Base-by-base conservation (phyloP, 2,797 vertebrate species). In the Centroberyx gerrardi region DNA sequence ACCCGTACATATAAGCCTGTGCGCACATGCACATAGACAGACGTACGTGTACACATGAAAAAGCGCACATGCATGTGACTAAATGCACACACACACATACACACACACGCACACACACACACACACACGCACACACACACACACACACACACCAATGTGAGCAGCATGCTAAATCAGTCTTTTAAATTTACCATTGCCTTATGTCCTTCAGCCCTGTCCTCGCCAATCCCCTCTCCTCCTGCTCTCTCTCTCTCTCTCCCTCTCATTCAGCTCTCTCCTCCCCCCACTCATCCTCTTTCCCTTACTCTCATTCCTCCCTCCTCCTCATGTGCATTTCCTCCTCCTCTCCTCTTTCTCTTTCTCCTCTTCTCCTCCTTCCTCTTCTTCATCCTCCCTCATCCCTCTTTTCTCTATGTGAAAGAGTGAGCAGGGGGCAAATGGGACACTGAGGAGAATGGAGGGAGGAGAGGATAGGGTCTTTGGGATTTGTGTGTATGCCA, bases 181-280 rank as follows among this genome's bases (percentile, higher is more conserved):
- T 40, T 74, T 80, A 59, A 83, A 71, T 74, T 78, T 72, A 69
- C 58, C 33, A 68, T 46, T 67, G n/a, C 65, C 33, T 66, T 44
- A 49, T 78, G 82, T 81, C 83, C 82, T 84, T 90, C 76, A 83
- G 70, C 54, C 29, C 33, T 59, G 48, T 82, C 74, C 73, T 82
- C 65, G 42, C 36, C 22, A 53, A 55, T 62, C 42, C 64, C 53
- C 18, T 49, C 31, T 56, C 49, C 48, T 72, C 48, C 40, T 22
- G 18, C 15, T 65, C 31, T 76, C 44, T 6, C 13, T 13, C 9
- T 44, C 59, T 27, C 18, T 44, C 63, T 12, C 63, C 31, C 36
- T 42, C 29, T 78, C 44, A 36, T 22, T 54, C 44, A 53, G 8
- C 3, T 42, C 3, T 56, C 10, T n/a, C 8, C n/a, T 42, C 22